Percentiles rank a stretch among this genome's conserved stretches.
Evolutionary conservation across 2,113 vertebrate species (phyloP).

Genomic region (Andinoacara biseriatus): DNA sequence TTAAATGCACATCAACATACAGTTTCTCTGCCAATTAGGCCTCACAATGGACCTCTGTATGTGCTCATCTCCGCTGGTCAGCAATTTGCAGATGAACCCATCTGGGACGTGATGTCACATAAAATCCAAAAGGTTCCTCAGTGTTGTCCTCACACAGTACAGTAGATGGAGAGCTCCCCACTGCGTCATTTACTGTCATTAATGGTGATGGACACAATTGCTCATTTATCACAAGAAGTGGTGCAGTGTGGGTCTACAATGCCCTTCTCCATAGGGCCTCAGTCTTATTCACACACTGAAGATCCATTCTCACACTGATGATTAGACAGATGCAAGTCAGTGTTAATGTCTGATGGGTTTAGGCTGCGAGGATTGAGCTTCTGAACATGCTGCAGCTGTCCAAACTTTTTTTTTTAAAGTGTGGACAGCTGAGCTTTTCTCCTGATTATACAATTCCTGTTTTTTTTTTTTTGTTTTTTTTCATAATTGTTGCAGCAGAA

Average conservation of each 20-base stretch:
- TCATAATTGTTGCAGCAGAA: slow-evolving; percentile 7
- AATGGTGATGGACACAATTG: slow-evolving; percentile 64
- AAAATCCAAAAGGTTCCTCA: slow-evolving; percentile 38
- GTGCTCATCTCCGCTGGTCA: slow-evolving; percentile 14
- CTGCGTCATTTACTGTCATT: slow-evolving; percentile 62
- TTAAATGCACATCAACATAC: neutral
- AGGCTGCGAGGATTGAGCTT: slow-evolving; percentile 26
- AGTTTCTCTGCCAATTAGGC: neutral
- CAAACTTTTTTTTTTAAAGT: neutral
- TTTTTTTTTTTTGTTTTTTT: slow-evolving; percentile 18
- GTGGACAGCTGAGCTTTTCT: slow-evolving; percentile 7
- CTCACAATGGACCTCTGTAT: slow-evolving; percentile 47
- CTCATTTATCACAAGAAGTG: slow-evolving; percentile 68
- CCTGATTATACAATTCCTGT: slow-evolving; percentile 18
- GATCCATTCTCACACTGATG: slow-evolving; percentile 56
- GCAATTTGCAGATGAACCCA: slow-evolving; percentile 36
- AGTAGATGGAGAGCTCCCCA: slow-evolving; percentile 38
- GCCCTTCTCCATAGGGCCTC: slow-evolving; percentile 41
- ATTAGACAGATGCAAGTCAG: slow-evolving; percentile 57
- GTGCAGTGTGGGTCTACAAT: slow-evolving; percentile 44
- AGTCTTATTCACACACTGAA: slow-evolving; percentile 56
- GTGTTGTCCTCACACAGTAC: slow-evolving; percentile 36
- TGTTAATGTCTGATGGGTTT: slow-evolving; percentile 5
- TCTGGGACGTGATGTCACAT: slow-evolving; percentile 44
- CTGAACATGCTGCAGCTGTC: slow-evolving; percentile 44